phyloP scores from a whole-genome alignment of 1,140 invertebrate species.

The Drosophila sulfurigaster region DNA sequence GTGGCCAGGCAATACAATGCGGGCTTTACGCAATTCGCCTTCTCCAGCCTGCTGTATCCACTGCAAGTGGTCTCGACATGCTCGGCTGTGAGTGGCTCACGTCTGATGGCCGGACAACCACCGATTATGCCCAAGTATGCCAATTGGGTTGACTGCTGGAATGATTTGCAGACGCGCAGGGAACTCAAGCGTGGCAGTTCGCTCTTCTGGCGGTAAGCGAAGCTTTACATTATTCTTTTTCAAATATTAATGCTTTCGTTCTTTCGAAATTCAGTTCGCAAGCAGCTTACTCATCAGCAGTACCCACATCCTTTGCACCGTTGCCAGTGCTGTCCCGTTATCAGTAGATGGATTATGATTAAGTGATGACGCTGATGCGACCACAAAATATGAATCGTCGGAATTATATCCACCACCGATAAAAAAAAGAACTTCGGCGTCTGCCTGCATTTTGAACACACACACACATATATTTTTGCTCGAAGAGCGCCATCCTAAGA shows the following conservation, averaged over 20 bases:
- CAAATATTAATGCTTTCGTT: not conserved
- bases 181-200: slow-evolving; percentile 94
- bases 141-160: slow-evolving; percentile 92
- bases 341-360: slow-evolving; percentile 43
- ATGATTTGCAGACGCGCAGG: slow-evolving; percentile 89
- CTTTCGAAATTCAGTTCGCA: slow-evolving; percentile 46
- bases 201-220: slow-evolving; percentile 87
- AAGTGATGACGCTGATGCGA: slow-evolving; percentile 4
- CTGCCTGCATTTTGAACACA: slow-evolving; percentile 53
- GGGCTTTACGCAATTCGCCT: slow-evolving; percentile 84
- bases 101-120: slow-evolving; percentile 90
- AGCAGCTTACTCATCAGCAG: not conserved
- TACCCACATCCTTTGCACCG: slow-evolving; percentile 54
- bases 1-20: slow-evolving; percentile 88
- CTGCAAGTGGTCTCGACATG: slow-evolving; percentile 94
- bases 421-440: slow-evolving; percentile 23
- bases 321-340: slow-evolving; percentile 64
- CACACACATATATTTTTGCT: slow-evolving; percentile 1
- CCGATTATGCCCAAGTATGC: slow-evolving; percentile 92
- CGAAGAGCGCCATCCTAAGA: slow-evolving; percentile 44
- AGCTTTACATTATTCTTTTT: not conserved
- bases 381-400: slow-evolving; percentile 22
- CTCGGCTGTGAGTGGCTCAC: slow-evolving; percentile 92
- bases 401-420: slow-evolving; percentile 38
- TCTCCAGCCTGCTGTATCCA: slow-evolving; percentile 93